Evolutionary conservation across 2,797 vertebrate genomes (phyloP).

Genomic region (Nannoperca obscura): DNA sequence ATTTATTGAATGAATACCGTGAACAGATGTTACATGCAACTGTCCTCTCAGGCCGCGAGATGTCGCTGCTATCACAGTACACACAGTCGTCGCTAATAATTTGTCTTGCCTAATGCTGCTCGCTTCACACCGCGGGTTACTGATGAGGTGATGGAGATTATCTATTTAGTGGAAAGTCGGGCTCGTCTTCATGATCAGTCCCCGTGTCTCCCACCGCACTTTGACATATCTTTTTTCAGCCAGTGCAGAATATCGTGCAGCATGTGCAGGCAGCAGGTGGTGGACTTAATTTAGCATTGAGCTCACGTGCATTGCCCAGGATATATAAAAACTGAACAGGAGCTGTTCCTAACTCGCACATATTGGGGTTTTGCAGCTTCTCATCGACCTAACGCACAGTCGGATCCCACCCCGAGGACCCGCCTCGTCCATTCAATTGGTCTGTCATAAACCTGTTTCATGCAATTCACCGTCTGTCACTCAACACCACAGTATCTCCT

Average conservation of each 20-base stretch:
- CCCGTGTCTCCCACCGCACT: not conserved
- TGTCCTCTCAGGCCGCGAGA: slow-evolving; percentile 45
- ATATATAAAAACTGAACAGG: not conserved
- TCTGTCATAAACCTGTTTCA: slow-evolving; percentile 60
- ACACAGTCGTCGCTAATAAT: not conserved
- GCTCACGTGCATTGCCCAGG: not conserved
- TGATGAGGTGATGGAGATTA: slow-evolving; percentile 8
- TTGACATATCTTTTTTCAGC: not conserved
- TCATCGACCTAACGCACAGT: slow-evolving; percentile 42
- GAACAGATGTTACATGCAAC: slow-evolving; percentile 22
- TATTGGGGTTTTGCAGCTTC: slow-evolving; percentile 8
- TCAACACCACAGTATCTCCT: slow-evolving; percentile 64
- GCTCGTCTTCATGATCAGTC: not conserved
- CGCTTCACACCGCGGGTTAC: slow-evolving; percentile 25
- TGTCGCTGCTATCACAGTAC: slow-evolving; percentile 52
- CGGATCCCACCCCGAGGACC: slow-evolving; percentile 53
- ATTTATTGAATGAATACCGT: not conserved
- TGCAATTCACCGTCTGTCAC: slow-evolving; percentile 65
- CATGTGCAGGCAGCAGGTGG: not conserved
- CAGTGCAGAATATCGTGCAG: not conserved
- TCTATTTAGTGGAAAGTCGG: not conserved
- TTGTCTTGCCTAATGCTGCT: slow-evolving; percentile 1
- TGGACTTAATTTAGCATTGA: not conserved
- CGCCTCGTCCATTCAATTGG: slow-evolving; percentile 72
- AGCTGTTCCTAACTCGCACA: not conserved